Conservation (phyloP, 2,888 invertebrate genomes). For the Spodoptera exigua region DNA sequence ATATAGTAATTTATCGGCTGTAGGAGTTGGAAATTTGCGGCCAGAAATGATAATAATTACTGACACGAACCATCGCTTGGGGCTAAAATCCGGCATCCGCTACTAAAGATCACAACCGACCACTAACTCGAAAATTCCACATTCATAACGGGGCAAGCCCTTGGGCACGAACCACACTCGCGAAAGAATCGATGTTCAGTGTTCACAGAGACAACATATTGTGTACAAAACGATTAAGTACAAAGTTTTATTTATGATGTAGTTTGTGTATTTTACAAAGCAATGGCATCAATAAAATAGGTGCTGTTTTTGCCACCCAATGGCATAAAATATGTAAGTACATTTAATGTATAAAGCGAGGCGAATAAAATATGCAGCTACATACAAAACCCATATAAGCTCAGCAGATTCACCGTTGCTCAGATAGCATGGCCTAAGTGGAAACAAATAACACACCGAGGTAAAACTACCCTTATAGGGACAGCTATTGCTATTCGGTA, state of each 20-base stretch:
- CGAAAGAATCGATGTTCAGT: constrained; percentile 69
- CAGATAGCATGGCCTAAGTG: constrained; percentile 66
- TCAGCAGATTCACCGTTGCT: constrained; percentile 55
- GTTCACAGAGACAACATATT: constrained; percentile 70
- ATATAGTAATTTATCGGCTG: constrained; percentile 78
- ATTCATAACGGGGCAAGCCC: constrained; percentile 82
- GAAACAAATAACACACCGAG: constrained; percentile 79
- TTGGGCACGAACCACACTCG: constrained; percentile 74
- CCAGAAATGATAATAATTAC: constrained; percentile 86
- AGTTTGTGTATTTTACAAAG: constrained; percentile 31
- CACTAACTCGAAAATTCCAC: constrained; percentile 86
- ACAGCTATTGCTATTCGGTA: constrained; percentile 78
- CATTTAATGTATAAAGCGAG: constrained; percentile 23
- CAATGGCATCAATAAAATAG: constrained; percentile 27
- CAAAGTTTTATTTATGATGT: constrained; percentile 17
- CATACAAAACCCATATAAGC: constrained; percentile 53
- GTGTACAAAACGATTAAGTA: constrained; percentile 65
- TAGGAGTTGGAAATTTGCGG: constrained; percentile 78
- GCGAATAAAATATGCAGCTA: constrained; percentile 29
- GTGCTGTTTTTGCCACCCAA: constrained; percentile 31
- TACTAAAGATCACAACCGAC: constrained; percentile 80
- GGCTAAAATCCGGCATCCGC: constrained; percentile 74
- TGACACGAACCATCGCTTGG: constrained; percentile 82
- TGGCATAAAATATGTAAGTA: constrained; percentile 22
- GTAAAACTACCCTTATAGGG: constrained; percentile 78